Conservation (phyloP, 2,113 vertebrate species). For the Microtus ochrogaster region DNA sequence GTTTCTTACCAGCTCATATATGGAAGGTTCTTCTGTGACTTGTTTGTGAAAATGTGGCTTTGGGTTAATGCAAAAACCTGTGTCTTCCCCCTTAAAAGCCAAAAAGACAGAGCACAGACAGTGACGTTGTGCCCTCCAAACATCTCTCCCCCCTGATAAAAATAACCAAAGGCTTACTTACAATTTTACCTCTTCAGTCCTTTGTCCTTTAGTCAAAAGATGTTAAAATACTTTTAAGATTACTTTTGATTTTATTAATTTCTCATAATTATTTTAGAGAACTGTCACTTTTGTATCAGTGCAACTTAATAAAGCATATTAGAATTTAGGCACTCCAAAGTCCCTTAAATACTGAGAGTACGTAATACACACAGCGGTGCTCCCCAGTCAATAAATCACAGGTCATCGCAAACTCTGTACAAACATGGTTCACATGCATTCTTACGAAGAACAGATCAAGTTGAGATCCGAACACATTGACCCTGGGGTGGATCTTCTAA, state of each 20-base stretch:
- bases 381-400: not conserved
- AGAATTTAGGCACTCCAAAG: conserved; percentile 47
- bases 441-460: conserved; percentile 73
- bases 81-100: conserved; percentile 25
- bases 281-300: conserved; percentile 27
- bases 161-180: conserved; percentile 13
- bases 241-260: conserved; percentile 50
- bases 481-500: conserved; percentile 69
- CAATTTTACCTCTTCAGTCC: not conserved
- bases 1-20: not conserved
- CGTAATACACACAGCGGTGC: conserved; percentile 2
- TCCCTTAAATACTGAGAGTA: conserved; percentile 51
- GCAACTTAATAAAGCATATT: conserved; percentile 54
- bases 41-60: conserved; percentile 21
- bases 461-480: not conserved
- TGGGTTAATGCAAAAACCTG: conserved; percentile 38
- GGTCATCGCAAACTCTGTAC: conserved; percentile 77
- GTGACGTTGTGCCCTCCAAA: not conserved
- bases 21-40: not conserved
- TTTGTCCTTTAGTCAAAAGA: conserved; percentile 45
- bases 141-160: not conserved
- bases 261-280: conserved; percentile 54
- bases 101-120: not conserved
- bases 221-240: conserved; percentile 61
- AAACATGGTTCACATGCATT: conserved; percentile 81